Evolutionary conservation across 2,888 invertebrate genomes (phyloP).

Genomic region (Netelia melanura): DNA sequence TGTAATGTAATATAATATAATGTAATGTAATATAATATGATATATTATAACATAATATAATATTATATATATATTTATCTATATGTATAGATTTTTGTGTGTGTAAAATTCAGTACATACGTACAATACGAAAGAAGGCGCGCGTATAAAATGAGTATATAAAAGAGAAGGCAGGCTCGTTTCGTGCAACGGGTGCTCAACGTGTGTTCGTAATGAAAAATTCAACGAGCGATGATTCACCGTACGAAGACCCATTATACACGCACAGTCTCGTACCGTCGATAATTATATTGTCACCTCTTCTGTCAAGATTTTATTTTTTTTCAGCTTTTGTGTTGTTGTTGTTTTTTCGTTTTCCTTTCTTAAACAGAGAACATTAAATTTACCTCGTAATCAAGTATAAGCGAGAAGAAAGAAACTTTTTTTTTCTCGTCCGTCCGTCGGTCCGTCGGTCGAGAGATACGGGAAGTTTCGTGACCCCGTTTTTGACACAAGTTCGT

Average conservation of each 20-base stretch:
- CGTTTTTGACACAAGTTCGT: constrained; percentile 47
- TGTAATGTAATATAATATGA: no score
- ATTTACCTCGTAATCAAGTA: neutral
- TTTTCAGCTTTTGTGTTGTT: no score
- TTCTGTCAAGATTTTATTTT: neutral
- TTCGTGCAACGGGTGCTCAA: constrained; percentile 38
- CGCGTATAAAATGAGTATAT: constrained; percentile 13
- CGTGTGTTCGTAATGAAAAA: constrained; percentile 32
- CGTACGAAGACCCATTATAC: constrained; percentile 2
- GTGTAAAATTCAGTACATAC: neutral
- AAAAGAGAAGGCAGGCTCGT: constrained; percentile 44
- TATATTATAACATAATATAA: no score
- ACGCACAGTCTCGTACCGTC: constrained; percentile 21
- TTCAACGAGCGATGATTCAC: constrained; percentile 32
- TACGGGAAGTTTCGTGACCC: constrained; percentile 43
- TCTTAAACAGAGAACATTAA: neutral
- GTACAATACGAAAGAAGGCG: constrained; percentile 40
- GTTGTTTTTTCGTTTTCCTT: neutral
- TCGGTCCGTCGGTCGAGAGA: neutral
- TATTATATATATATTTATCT: no score
- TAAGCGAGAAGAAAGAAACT: neutral
- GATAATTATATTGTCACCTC: neutral
- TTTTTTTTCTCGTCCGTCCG: neutral
- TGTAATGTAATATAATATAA: no score
- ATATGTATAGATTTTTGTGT: no score